Evolutionary conservation across 2,113 vertebrate genomes (phyloP), one percentile per base, ranked within the genome.

Genomic region (Podarcis cretensis): DNA sequence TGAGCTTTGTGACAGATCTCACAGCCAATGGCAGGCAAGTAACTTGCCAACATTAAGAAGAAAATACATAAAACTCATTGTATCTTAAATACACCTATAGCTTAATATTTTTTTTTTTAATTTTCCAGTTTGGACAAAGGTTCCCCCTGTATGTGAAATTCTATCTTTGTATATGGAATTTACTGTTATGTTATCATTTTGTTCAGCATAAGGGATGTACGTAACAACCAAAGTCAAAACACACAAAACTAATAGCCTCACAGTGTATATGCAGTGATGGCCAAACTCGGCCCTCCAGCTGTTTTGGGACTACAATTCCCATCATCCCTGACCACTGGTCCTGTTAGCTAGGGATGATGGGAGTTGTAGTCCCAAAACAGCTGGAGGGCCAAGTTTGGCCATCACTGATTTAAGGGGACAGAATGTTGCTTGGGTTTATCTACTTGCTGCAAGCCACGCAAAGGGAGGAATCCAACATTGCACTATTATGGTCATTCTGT

Each of bases 81-180:
- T 37, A 25, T 20, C 87, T 86, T 66, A 77, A 89, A 48, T 14
- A 87, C 25, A 69, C 12, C 5, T 25, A 63, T 14, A 63, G 54
- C 32, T 37, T 37, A 37, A 37, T 37, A 37, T 37, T 54, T 54
- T 54, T 54, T 54, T 54, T 54, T n/a, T n/a, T n/a, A n/a, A n/a
- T n/a, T n/a, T 5, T 73, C 89, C 84, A 93, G 86, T 92, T 88
- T 89, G 73, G 20, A n/a, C 74, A 92, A 69, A 75, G 23, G 32
- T 71, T 57, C 59, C 90, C 77, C 35, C 74, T 86, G 81, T 79
- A 77, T 68, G 13, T 69, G n/a, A 12, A 68, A 30, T 30, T 27
- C 9, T 89, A 8, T 54, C 54, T 89, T 76, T 77, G 37, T 66
- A 25, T 69, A 35, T 5, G 7, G 59, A 20, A 66, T 30, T 40